phyloP scores from a whole-genome alignment of 2,888 invertebrate genomes.

The Melieria picta region DNA sequence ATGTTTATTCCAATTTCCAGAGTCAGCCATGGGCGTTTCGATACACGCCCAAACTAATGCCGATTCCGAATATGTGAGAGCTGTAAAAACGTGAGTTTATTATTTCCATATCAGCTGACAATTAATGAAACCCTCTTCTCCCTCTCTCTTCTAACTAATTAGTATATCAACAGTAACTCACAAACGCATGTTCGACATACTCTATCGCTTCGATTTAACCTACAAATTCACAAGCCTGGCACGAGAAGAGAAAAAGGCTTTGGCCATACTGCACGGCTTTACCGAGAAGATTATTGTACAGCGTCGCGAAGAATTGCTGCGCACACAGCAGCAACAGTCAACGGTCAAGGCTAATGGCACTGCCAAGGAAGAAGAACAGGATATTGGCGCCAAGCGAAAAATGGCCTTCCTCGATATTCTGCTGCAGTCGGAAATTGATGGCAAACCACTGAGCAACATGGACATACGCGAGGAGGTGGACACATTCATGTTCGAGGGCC shows the following conservation, averaged over 20 bases:
- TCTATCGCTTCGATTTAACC: slow-evolving; percentile 59
- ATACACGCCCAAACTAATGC: slow-evolving; percentile 77
- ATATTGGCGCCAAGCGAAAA: slow-evolving; percentile 70
- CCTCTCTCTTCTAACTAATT: not conserved
- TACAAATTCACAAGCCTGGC: slow-evolving; percentile 70
- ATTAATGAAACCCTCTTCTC: not conserved
- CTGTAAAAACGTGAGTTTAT: slow-evolving; percentile 74
- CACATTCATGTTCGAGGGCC: slow-evolving; percentile 78
- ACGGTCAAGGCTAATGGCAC: not conserved
- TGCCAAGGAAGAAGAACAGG: slow-evolving; percentile 47
- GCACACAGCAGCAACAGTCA: slow-evolving; percentile 37
- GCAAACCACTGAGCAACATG: slow-evolving; percentile 69
- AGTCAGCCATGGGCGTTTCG: slow-evolving; percentile 86
- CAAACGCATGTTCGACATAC: slow-evolving; percentile 63
- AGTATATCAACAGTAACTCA: slow-evolving; percentile 63
- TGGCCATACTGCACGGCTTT: slow-evolving; percentile 68
- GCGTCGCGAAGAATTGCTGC: slow-evolving; percentile 61
- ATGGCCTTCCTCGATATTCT: slow-evolving; percentile 76
- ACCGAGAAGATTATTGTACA: slow-evolving; percentile 70
- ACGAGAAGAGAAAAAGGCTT: slow-evolving; percentile 67
- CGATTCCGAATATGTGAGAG: slow-evolving; percentile 77
- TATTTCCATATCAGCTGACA: not conserved
- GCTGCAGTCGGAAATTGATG: slow-evolving; percentile 71
- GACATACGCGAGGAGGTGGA: slow-evolving; percentile 77
- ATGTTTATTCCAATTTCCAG: slow-evolving; percentile 66